Percentiles rank a stretch among this genome's conserved stretches.
Evolutionary conservation across 1,140 invertebrate species (phyloP).

Genomic region (Ceratoteleas bidentatus): DNA sequence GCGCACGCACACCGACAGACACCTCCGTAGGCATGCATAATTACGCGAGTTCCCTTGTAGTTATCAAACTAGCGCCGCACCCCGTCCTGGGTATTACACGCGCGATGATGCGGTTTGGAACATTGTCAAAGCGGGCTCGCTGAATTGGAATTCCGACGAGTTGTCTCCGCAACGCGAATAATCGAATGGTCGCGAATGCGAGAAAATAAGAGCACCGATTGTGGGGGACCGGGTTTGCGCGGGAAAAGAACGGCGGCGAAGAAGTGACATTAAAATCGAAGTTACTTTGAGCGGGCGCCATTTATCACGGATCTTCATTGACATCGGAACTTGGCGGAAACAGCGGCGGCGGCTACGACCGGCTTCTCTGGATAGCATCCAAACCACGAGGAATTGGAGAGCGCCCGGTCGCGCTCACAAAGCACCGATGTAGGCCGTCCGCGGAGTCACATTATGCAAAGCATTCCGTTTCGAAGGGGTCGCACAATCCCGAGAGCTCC

Average conservation of each 20-base stretch:
- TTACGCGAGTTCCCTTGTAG: slow-evolving; percentile 54
- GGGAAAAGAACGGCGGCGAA: slow-evolving; percentile 13
- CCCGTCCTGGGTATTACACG: slow-evolving; percentile 27
- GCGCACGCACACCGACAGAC: slow-evolving; percentile 23
- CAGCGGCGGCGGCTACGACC: slow-evolving; percentile 29
- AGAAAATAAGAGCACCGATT: slow-evolving; percentile 19
- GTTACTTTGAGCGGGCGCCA: slow-evolving; percentile 54
- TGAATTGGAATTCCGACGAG: slow-evolving; percentile 39
- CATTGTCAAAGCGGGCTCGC: slow-evolving; percentile 49
- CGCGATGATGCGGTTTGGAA: slow-evolving; percentile 47
- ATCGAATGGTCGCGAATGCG: slow-evolving; percentile 31
- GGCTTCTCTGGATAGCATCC: slow-evolving; percentile 70
- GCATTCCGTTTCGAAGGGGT: slow-evolving; percentile 74
- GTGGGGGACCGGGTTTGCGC: too few species aligned
- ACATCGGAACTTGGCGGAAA: slow-evolving; percentile 52
- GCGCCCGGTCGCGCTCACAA: slow-evolving; percentile 65
- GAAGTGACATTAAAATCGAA: slow-evolving; percentile 59
- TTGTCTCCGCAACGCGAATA: slow-evolving; percentile 34
- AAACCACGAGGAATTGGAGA: slow-evolving; percentile 73
- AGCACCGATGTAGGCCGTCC: slow-evolving; percentile 66
- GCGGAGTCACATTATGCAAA: slow-evolving; percentile 76
- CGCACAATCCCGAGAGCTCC: slow-evolving; percentile 72
- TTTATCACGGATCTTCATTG: slow-evolving; percentile 65
- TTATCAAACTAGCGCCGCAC: slow-evolving; percentile 55
- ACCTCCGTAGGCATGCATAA: slow-evolving; percentile 51